phyloP scores from a whole-genome alignment of 2,113 vertebrate species.

The Ceyx margarethae region DNA sequence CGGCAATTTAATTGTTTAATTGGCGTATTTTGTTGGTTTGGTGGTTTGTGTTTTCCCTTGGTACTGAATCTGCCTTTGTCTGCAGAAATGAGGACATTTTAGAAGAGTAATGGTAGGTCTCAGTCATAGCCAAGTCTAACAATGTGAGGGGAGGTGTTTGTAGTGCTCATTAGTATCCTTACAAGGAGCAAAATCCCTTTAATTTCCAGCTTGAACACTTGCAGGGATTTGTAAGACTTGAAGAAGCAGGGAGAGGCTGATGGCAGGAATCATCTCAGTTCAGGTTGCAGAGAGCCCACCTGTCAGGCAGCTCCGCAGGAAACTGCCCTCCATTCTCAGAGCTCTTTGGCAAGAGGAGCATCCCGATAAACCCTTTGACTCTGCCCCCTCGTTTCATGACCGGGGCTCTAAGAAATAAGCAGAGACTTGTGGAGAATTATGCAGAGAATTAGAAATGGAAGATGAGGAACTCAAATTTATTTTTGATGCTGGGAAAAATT shows the following conservation, averaged over 20 bases:
- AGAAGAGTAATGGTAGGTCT: not conserved
- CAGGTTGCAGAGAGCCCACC: slow-evolving; percentile 49
- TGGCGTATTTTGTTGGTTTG: not conserved
- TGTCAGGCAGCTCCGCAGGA: slow-evolving; percentile 30
- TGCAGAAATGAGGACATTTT: not conserved
- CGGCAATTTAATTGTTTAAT: not conserved
- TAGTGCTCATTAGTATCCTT: not conserved
- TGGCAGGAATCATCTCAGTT: slow-evolving; percentile 14
- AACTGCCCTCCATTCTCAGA: slow-evolving; percentile 51
- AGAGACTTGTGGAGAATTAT: not conserved
- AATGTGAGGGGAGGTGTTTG: not conserved
- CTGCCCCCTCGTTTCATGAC: not conserved
- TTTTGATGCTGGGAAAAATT: not conserved
- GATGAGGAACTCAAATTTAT: not conserved
- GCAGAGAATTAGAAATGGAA: not conserved
- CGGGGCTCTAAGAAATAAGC: not conserved
- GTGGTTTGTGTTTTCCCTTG: not conserved
- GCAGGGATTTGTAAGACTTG: not conserved
- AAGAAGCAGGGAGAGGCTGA: not conserved
- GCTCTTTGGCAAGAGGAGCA: slow-evolving; percentile 2
- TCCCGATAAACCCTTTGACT: slow-evolving; percentile 23
- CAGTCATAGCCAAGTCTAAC: not conserved
- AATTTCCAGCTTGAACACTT: not conserved
- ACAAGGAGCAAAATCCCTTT: not conserved
- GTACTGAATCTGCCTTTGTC: not conserved